Conservation (phyloP, 2,888 invertebrate genomes). For the Diloba caeruleocephala region DNA sequence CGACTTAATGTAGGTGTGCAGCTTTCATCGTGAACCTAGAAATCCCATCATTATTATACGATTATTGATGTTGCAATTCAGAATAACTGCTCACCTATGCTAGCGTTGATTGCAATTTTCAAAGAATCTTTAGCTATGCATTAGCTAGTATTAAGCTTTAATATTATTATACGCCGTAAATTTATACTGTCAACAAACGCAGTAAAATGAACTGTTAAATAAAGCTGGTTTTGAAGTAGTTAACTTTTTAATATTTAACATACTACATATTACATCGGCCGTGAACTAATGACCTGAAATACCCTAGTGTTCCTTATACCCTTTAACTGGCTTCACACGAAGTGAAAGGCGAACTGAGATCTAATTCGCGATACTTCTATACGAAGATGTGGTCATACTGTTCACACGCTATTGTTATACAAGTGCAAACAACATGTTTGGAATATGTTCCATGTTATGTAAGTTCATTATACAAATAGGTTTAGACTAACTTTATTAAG, state of each 20-base stretch:
- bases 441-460: constrained; percentile 68
- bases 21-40: constrained; percentile 77
- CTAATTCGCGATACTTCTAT: constrained; percentile 69
- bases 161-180: constrained; percentile 19
- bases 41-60: constrained; percentile 71
- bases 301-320: constrained; percentile 71
- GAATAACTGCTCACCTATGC: constrained; percentile 57
- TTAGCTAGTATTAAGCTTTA: constrained; percentile 30
- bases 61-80: constrained; percentile 63
- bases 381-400: constrained; percentile 72
- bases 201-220: constrained; percentile 2
- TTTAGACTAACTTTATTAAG: constrained; percentile 39
- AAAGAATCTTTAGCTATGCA: constrained; percentile 49
- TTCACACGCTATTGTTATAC: constrained; percentile 77
- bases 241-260: not conserved
- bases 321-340: constrained; percentile 72
- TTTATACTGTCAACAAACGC: constrained; percentile 11
- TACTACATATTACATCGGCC: constrained; percentile 43
- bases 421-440: constrained; percentile 65
- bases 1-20: constrained; percentile 61
- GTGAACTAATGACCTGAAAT: constrained; percentile 73
- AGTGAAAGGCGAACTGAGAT: constrained; percentile 83
- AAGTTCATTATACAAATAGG: constrained; percentile 67
- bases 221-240: not conserved
- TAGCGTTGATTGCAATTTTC: constrained; percentile 52